Base-by-base conservation (phyloP, 2,113 vertebrate genomes). In the Crotalus helleri region DNA sequence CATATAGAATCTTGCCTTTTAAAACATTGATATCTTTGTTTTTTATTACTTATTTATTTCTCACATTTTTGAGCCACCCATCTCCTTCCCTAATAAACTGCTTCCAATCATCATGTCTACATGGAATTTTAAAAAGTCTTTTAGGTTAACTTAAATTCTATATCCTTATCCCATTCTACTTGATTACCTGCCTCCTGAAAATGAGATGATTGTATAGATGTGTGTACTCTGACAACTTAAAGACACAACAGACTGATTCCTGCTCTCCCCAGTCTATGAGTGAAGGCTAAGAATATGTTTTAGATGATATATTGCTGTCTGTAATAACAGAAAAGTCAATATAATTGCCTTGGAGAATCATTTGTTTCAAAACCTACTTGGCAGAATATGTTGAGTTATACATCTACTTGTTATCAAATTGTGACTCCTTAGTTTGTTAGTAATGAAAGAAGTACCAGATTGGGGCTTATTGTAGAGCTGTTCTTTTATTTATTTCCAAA, bases 241-340 rank as follows among this genome's bases (percentile, higher is more conserved):
- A 95, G 33, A 61, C 6, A 91, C 24, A 69, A 94, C 59, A 95
- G 87, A 54, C 39, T 86, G 87, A 91, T 93, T 0, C 0, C 92
- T 93, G 91, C 81, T 33, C 91, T 90, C 11, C 86, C 39, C 92
- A 64, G 93, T 95, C 93, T 92, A 81, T 92, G 51, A 93, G 15
- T 5, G n/a, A 92, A 89, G 39, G 54, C 0, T 5, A 95, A 93
- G 95, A 92, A 92, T 95, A 93, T 92, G 26, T 51, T 57, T 85
- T 94, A n/a, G 24, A 0, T 1, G 57, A 61, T 74, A 85, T 53
- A 4, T 8, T 91, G 90, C 91, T 94, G 81, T 92, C 94, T 94
- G 51, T 93, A 86, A 89, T 44, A 81, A 44, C 29, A 69, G 64
- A 81, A 81, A 90, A 96, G 96, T 96, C 96, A 94, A 92, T 96